A percentile compares a stretch with the other conserved stretches of the same genome.
phyloP scores from a whole-genome alignment of 2,888 invertebrate genomes.

The Entomobrya multifasciata region DNA sequence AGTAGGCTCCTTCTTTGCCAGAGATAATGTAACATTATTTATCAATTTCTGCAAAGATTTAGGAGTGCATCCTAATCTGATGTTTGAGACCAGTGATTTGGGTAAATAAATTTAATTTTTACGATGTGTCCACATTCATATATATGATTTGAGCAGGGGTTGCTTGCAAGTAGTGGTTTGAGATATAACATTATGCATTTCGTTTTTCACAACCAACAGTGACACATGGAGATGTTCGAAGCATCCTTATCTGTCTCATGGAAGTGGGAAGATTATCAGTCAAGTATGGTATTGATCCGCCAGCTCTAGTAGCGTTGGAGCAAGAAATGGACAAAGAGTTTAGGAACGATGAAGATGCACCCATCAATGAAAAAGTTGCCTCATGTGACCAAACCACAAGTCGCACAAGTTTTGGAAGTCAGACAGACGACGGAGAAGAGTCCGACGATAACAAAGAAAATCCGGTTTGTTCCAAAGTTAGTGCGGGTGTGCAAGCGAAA shows the following conservation, averaged over 20 bases:
- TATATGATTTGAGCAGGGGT: too few species aligned
- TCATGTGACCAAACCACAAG: conserved; percentile 70
- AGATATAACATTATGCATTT: too few species aligned
- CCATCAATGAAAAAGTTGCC: conserved; percentile 50
- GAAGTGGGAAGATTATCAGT: conserved; percentile 92
- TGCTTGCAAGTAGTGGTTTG: not conserved
- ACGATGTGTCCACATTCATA: too few species aligned
- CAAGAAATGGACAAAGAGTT: conserved; percentile 92
- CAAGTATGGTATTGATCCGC: conserved; percentile 90
- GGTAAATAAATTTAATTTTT: too few species aligned
- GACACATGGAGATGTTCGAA: conserved; percentile 90
- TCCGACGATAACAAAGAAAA: conserved; percentile 78
- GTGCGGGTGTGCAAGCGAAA: conserved; percentile 73
- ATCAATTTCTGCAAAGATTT: conserved; percentile 91
- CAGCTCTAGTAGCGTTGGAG: conserved; percentile 90
- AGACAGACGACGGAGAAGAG: conserved; percentile 73
- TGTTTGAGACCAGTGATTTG: conserved; percentile 94
- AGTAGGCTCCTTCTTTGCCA: conserved; percentile 91
- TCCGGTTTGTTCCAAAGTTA: conserved; percentile 57
- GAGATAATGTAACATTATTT: conserved; percentile 95
- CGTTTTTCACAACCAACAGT: conserved; percentile 83
- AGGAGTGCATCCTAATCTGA: conserved; percentile 92
- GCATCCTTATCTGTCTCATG: conserved; percentile 91
- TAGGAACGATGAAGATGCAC: conserved; percentile 79
- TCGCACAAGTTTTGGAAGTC: conserved; percentile 74